Percentiles rank a stretch among this genome's conserved stretches.
phyloP scores from a whole-genome alignment of 1,140 invertebrate genomes.

The Forficula auricularia region DNA sequence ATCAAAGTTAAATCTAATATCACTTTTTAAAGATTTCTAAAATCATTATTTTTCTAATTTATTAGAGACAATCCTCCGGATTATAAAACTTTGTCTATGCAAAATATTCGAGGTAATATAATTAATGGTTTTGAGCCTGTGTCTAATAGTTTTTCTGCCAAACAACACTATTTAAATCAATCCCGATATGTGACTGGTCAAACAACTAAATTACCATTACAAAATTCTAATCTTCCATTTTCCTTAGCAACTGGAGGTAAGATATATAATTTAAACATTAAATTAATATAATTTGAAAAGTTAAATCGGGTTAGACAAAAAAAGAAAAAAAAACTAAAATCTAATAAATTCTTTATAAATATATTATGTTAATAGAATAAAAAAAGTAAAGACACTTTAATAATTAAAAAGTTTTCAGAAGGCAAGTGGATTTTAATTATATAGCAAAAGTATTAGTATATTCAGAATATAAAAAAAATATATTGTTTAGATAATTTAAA shows the following conservation, averaged over 20 bases:
- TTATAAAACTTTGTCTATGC: not conserved
- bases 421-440: no score
- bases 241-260: conserved; percentile 15
- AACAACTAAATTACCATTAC: conserved; percentile 25
- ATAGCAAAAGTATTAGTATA: no score
- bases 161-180: conserved; percentile 39
- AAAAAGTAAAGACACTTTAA: no score
- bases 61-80: not conserved
- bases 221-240: conserved; percentile 23
- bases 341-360: conserved; percentile 5
- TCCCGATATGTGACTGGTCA: conserved; percentile 39
- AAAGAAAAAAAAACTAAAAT: conserved; percentile 8
- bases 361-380: no score
- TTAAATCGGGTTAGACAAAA: not conserved
- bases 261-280: not conserved
- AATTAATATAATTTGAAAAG: conserved; percentile 2
- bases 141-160: conserved; percentile 23
- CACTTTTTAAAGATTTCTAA: no score
- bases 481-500: no score
- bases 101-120: conserved; percentile 11
- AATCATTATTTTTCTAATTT: no score
- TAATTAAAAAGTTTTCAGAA: no score
- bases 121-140: conserved; percentile 15
- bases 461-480: no score
- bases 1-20: no score